These are phyloP conservation scores for Silurus aristotelis DNA, from an alignment of 2,797 vertebrate genomes.

Conservation along the genomic window DNA sequence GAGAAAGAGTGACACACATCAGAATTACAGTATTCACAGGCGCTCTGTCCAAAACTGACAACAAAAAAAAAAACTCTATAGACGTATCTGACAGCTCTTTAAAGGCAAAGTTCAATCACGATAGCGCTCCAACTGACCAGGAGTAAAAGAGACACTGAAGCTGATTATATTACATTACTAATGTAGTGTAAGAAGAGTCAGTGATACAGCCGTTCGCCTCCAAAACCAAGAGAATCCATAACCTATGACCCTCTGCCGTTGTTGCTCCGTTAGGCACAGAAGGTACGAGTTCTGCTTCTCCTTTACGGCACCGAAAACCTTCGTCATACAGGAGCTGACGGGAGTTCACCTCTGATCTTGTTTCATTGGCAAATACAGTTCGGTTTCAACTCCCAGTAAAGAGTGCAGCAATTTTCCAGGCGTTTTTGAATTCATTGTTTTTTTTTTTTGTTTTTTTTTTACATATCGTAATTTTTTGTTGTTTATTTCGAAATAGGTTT, in stretches of 20 bases:
- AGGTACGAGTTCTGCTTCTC: constrained; percentile 50
- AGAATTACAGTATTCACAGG: constrained; percentile 55
- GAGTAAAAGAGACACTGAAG: constrained; percentile 48
- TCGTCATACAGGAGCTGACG: constrained; percentile 35
- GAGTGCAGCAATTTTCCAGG: constrained; percentile 85
- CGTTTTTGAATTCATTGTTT: constrained; percentile 69
- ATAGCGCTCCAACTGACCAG: constrained; percentile 40
- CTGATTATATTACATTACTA: constrained; percentile 48
- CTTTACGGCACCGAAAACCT: constrained; percentile 37
- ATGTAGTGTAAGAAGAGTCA: constrained; percentile 46
- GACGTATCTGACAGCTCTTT: constrained; percentile 44
- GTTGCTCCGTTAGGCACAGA: constrained; percentile 56
- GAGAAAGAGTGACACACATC: constrained; percentile 47
- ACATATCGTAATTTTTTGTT: constrained; percentile 64
- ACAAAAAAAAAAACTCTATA: constrained; percentile 20
- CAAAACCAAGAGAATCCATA: constrained; percentile 10
- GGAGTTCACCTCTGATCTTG: constrained; percentile 64
- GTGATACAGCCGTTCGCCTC: constrained; percentile 39
- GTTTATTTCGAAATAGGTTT: constrained; percentile 71
- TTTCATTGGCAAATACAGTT: constrained; percentile 78
- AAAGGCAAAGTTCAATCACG: constrained; percentile 43
- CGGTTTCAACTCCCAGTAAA: constrained; percentile 77
- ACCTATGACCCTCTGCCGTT: constrained; percentile 37
- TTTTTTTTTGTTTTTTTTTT: constrained; percentile 63
- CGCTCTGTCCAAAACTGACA: constrained; percentile 40